Evolutionary conservation across 2,113 vertebrate genomes (phyloP), one percentile per base, ranked within the genome.

Genomic region (Hippocampus abdominalis): DNA sequence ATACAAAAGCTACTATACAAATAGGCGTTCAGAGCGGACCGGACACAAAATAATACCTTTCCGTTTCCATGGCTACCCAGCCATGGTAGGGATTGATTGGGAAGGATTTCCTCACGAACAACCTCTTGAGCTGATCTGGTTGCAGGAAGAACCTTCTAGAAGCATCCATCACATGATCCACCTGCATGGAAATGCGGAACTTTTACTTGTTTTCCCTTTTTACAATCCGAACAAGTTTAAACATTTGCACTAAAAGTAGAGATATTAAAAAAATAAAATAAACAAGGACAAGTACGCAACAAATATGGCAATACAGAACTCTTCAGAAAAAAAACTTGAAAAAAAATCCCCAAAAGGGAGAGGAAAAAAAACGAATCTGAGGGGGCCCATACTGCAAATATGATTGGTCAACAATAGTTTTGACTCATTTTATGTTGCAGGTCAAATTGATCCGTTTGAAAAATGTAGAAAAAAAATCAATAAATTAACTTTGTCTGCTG

Each of bases 91-190:
- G 15, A 2, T 2, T 73, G 27, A 62, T 48, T 5, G 53, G 0
- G 25, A 79, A 88, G 42, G 3, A 76, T 1, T 46, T 60, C 57
- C 90, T 85, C 40, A 69, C 79, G 73, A 88, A 90, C 0, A 82
- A 66, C 20, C 3, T 54, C 40, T 93, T 93, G 62, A 66, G 20
- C 1, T 89, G 78, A 8, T 87, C 89, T 8, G 91, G 88, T 60
- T 87, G 90, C 53, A 86, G 73, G 65, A 93, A 92, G 71, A 93
- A 93, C 0, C 51, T 81, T 68, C 62, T 83, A 3, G 84, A 88
- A 9, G 85, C 27, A 0, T 72, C 74, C 89, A 92, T 81, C 0
- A 89, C 75, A 8, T n/a, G 29, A 6, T 82, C 62, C 42, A 92
- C 89, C 92, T 93, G 2, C 18, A n/a, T 9, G 63, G 42, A 67